Evolutionary conservation across 2,113 vertebrate species (phyloP), one percentile per base, ranked within the genome.

Genomic region (Bubalus kerabau): DNA sequence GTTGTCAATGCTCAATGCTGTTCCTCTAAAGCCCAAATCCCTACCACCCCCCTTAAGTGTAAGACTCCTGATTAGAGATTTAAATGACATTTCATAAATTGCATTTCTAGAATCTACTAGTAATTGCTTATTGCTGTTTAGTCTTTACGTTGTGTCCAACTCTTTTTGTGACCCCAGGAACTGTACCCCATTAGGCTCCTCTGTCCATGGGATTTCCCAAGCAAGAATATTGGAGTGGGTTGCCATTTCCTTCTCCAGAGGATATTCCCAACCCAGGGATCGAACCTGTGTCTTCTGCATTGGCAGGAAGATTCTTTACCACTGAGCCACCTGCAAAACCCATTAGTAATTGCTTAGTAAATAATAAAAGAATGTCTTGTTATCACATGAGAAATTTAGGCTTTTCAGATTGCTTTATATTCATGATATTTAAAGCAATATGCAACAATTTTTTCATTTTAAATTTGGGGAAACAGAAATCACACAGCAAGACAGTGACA

Each of bases 371-470:
- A 43, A 57, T 15, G 4, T 48, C 19, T 52, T 78, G 19, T 56
- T 97, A 84, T 95, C 80, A 67, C 6, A 23, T 52, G 48, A 95
- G 52, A 93, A 91, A 67, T 40, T 28, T 32, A 46, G 28, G 56
- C 57, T 92, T 94, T 83, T 82, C 32, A 50, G 43, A 59, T 96
- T 95, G 36, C 57, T 95, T 95, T 87, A n/a, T 62, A 30, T 52
- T 82, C 43, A 64, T 90, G 16, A 10, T 96, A 30, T 59, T 24
- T 88, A 54, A 94, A 86, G 71, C 54, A 52, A 23, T 54, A 56
- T n/a, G 1, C 36, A 30, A 2, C 23, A 11, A 5, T 89, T 94
- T 85, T 78, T 54, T 14, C 40, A 40, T 93, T 97, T 93, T 83
- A 92, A 86, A 94, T 85, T 46, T 67, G 17, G 60, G 10, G 60